Base-by-base conservation (phyloP, 2,113 vertebrate genomes). In the Galeopterus variegatus region DNA sequence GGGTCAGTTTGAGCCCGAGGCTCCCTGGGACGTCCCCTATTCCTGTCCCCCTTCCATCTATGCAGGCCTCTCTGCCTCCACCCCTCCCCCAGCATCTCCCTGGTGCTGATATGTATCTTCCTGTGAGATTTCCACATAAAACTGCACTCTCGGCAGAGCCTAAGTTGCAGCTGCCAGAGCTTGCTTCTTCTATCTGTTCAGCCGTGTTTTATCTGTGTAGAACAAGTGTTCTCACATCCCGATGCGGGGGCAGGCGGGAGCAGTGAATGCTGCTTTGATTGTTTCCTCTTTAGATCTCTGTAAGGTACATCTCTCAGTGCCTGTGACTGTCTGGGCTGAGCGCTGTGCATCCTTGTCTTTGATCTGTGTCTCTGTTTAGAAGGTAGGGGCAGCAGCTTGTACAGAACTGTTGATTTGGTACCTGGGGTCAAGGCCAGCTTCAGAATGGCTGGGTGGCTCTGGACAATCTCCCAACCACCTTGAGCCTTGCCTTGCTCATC, bases 181-280 rank as follows among this genome's bases (percentile, higher is more conserved):
- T 79, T 96, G 98, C 98, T 98, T 98, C 99, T 99, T 99, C 98
- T 98, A 94, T 98, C 98, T 87, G 75, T 91, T 15, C 94, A 96
- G 84, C 10, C 1, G 96, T 8, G 67, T 98, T 97, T 97, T 94
- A 82, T 98, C 97, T 97, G 94, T 69, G 83, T 93, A 85, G 98
- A 96, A 88, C 18, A 10, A 95, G 65, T 58, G 82, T 98, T 98
- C 95, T 48, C 89, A 26, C 33, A 17, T 48, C 93, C 97, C 82
- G 26, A 36, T 0, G 0, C 79, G 56, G 58, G 72, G 88, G 85
- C 67, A 19, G 88, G 95, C 69, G 13, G 93, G 62, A 84, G 24
- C 72, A 1, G 91, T 52, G 92, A 67, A 72, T 82, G 90, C 95
- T 65, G 96, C 95, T 83, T 90, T 96, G 97, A 98, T 94, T 91